These are phyloP conservation scores for Lypha dubia DNA, from an alignment of 2,888 invertebrate genomes.

Conservation along the genomic window DNA sequence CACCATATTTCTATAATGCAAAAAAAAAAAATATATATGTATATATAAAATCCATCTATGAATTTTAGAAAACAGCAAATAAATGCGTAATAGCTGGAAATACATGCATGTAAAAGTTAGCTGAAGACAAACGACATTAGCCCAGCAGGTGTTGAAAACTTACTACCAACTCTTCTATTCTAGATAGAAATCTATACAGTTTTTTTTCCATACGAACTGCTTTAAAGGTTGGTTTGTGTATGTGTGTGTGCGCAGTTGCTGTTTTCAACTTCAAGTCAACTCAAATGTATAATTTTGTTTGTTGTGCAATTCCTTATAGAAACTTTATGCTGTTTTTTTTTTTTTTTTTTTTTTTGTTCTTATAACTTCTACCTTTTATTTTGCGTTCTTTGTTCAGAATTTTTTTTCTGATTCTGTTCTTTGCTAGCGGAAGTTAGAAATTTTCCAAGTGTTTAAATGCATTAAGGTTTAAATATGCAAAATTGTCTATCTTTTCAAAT, in stretches of 20 bases:
- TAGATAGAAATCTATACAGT: conserved; percentile 64
- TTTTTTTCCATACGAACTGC: not conserved
- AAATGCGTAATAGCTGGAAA: conserved; percentile 63
- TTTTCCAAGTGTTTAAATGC: conserved; percentile 71
- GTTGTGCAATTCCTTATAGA: conserved; percentile 39
- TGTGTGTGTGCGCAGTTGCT: conserved; percentile 48
- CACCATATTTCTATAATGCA: conserved; percentile 15
- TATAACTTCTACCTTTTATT: conserved; percentile 25
- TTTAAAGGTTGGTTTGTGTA: conserved; percentile 34
- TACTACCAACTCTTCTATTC: conserved; percentile 10
- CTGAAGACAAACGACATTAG: conserved; percentile 34
- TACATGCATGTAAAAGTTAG: conserved; percentile 16
- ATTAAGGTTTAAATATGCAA: conserved; percentile 65
- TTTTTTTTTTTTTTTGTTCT: too few relatives aligned
- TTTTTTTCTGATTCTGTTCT: conserved; percentile 10
- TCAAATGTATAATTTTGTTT: conserved; percentile 40
- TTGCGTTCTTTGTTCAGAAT: conserved; percentile 11
- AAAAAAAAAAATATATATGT: not conserved
- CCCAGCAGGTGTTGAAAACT: conserved; percentile 71
- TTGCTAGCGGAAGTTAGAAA: conserved; percentile 69
- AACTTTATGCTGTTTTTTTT: not conserved
- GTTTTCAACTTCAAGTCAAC: conserved; percentile 1
- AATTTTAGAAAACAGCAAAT: conserved; percentile 19
- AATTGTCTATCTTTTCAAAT: conserved; percentile 43
- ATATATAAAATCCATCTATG: conserved; percentile 20